Evolutionary conservation across 2,113 vertebrate species (phyloP).

Genomic region (Phaetusa simplex): DNA sequence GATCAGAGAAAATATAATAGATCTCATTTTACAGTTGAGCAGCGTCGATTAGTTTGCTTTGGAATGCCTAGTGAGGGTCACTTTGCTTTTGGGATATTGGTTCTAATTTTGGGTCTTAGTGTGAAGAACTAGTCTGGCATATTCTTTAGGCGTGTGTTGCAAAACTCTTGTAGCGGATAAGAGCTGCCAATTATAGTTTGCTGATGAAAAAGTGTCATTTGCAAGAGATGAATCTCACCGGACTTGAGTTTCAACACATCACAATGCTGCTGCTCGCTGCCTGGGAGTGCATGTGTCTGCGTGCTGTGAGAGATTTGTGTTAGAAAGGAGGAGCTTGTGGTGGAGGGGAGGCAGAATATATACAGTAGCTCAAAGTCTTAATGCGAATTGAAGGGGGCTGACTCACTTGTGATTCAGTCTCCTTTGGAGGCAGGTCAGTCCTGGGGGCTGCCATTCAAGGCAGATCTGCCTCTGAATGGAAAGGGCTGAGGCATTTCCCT

Average conservation of each 20-base stretch:
- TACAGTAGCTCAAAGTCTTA: neutral
- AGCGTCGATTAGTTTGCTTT: neutral
- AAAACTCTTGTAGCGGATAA: neutral
- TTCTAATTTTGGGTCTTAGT: neutral
- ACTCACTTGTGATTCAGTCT: neutral
- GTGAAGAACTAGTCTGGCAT: neutral
- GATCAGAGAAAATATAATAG: neutral
- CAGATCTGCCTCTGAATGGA: conserved; percentile 44
- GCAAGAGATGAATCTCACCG: neutral
- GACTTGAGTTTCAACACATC: neutral
- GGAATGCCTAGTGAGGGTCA: neutral
- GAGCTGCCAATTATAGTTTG: neutral
- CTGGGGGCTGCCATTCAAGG: conserved; percentile 33
- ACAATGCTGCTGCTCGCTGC: neutral
- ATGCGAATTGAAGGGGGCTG: neutral
- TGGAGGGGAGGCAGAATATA: neutral
- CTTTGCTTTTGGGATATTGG: neutral
- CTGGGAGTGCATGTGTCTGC: neutral
- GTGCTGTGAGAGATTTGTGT: conserved; percentile 10
- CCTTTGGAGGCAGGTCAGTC: neutral
- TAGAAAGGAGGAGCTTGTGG: conserved; percentile 1
- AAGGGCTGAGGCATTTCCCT: neutral
- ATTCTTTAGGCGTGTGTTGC: neutral
- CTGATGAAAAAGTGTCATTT: neutral
- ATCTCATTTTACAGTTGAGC: neutral